Base-by-base conservation (phyloP, 2,113 vertebrate species). In the Isichthys henryi region DNA sequence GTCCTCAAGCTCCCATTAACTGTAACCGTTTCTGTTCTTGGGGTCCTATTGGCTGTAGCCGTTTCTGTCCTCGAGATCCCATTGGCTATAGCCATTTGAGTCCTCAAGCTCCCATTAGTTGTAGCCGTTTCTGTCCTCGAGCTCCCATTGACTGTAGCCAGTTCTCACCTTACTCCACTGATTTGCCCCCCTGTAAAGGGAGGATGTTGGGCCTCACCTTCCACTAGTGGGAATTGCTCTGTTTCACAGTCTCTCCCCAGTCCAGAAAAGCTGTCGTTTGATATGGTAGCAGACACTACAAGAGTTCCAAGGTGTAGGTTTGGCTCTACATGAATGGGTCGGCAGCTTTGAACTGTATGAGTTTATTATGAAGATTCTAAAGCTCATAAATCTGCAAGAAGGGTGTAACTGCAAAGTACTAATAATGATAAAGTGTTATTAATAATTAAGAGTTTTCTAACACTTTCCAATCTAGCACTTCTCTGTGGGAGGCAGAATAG, bases 341-440 rank as follows among this genome's bases (percentile, higher is more conserved):
- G 6, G 35, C 35, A 80, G 9, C 62, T 70, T 31, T 70, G n/a
- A 70, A 70, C 62, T 70, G 10, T 31, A 11, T 70, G 10, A 70
- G 35, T 80, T 80, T 80, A 43, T 39, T 39, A 80, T 43, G n/a
- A 80, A 80, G 35, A 39, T 43, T 19, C 74, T 35, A 15, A 15
- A 43, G 15, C 35, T 0, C 35, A 80, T 80, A 80, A 80, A 80
- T 19, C 74, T 80, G 15, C 6, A 6, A 43, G 74, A 80, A 80
- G 74, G 35, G 74, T 43, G 74, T 80, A 39, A 80, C 13, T 43
- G 35, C 74, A 80, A 43, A 35, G 35, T 80, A 80, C 31, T 80
- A 80, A 43, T 80, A 80, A 80, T 80, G 74, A 80, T 80, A 43
- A 80, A 80, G 35, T 39, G 74, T 80, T 80, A 43, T 80, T 80